A percentile compares a stretch with the other conserved stretches of the same genome.
phyloP scores from a whole-genome alignment of 2,888 invertebrate genomes.

The Dryocosmus kuriphilus region DNA sequence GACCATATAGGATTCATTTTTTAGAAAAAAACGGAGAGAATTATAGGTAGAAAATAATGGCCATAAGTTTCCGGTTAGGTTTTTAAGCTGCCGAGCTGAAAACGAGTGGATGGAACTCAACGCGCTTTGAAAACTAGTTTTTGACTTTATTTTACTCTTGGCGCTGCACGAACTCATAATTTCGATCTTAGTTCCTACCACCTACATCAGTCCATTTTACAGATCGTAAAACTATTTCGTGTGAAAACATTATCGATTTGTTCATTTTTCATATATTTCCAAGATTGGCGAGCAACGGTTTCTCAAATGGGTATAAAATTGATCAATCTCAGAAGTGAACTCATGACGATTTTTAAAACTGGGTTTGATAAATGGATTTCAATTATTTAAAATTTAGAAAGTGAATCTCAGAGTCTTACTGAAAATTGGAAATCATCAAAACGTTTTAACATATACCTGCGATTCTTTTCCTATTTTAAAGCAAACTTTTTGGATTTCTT shows the following conservation, averaged over 20 bases:
- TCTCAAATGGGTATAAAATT: background rate
- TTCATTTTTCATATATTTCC: slow-evolving; percentile 4
- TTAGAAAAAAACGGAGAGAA: slow-evolving; percentile 7
- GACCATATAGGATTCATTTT: background rate
- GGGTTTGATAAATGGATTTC: background rate
- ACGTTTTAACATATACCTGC: no score
- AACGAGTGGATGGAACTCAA: slow-evolving; percentile 5
- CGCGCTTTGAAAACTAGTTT: slow-evolving; percentile 4
- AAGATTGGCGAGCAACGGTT: background rate
- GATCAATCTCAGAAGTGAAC: background rate
- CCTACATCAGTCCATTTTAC: background rate
- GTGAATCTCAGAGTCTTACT: background rate
- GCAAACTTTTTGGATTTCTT: no score
- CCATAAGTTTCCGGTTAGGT: background rate
- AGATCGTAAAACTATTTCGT: background rate
- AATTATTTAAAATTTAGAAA: background rate
- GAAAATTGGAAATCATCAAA: no score
- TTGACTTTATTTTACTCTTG: background rate
- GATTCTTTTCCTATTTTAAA: no score
- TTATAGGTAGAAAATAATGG: background rate
- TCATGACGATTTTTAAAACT: background rate
- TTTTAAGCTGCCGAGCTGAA: background rate
- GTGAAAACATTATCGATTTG: background rate
- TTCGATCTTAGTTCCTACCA: background rate
- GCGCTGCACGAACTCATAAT: background rate